Evolutionary conservation across 2,113 vertebrate genomes (phyloP).

Genomic region (Coregonus clupeaformis): DNA sequence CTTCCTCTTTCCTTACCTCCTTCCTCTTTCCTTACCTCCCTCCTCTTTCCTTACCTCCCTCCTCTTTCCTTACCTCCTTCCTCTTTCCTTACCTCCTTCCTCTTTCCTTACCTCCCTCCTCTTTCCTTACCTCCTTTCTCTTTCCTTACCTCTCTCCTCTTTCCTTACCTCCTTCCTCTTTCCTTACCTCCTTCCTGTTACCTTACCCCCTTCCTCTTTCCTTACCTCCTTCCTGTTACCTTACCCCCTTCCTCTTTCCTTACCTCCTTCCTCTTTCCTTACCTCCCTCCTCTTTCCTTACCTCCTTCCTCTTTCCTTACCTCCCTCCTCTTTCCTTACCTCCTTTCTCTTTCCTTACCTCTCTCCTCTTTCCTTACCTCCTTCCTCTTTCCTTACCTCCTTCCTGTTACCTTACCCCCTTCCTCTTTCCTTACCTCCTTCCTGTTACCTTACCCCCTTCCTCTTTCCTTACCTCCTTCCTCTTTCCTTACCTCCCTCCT

Average conservation of each 20-base stretch:
- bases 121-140: not conserved
- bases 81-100: too few relatives aligned
- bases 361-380: not conserved
- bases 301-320: too few relatives aligned
- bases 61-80: too few relatives aligned
- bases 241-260: not conserved
- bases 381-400: not conserved
- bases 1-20: not conserved
- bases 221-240: not conserved
- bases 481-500: not conserved
- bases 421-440: not conserved
- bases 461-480: not conserved
- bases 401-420: not conserved
- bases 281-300: not conserved
- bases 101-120: too few relatives aligned
- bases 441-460: too few relatives aligned
- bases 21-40: not conserved
- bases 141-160: not conserved
- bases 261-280: constrained; percentile 1
- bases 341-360: not conserved
- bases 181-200: not conserved
- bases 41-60: constrained; percentile 12
- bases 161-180: not conserved
- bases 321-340: too few relatives aligned
- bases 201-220: not conserved